A percentile compares a stretch with the other conserved stretches of the same genome.
phyloP scores from a whole-genome alignment of 1,140 invertebrate genomes.

The Nymphalis io region DNA sequence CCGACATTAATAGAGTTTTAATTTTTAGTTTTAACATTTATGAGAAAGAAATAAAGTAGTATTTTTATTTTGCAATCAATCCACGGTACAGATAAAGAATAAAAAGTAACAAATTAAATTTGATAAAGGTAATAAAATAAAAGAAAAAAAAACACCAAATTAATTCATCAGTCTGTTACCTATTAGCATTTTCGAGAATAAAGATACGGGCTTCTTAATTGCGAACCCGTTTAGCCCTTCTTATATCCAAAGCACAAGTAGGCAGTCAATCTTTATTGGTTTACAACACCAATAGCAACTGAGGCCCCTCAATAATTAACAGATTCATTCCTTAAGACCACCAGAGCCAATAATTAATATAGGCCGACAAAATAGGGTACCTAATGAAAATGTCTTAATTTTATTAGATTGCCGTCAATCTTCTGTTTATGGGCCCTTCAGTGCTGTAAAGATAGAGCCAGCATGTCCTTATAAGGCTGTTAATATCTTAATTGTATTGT shows the following conservation, averaged over 20 bases:
- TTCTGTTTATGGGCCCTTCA: constrained; percentile 54
- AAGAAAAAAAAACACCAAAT: no score
- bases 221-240: constrained; percentile 57
- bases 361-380: constrained; percentile 71
- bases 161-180: no score
- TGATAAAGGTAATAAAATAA: no score
- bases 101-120: no score
- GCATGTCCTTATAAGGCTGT: constrained; percentile 33
- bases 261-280: constrained; percentile 67
- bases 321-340: constrained; percentile 74
- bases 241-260: constrained; percentile 60
- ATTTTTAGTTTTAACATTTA: no score
- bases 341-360: constrained; percentile 64
- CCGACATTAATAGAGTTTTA: no score
- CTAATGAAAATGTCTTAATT: constrained; percentile 78
- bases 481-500: constrained; percentile 24
- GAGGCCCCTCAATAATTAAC: constrained; percentile 70
- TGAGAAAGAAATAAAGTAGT: no score
- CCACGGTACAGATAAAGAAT: no score
- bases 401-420: constrained; percentile 62
- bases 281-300: constrained; percentile 67
- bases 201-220: constrained; percentile 46
- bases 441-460: constrained; percentile 54
- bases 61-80: no score
- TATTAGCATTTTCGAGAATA: no score